phyloP scores from a whole-genome alignment of 2,113 vertebrate species.

The human (Homo sapiens) region GRCh38 chr1:213451501-213452000 shows the following conservation, averaged over 20 bases:
- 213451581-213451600: background rate
- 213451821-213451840: background rate
- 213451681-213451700: background rate
- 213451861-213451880: background rate
- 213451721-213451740: background rate
- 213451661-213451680: background rate
- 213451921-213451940: conserved; percentile 65
- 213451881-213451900: background rate
- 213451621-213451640: rapidly evolving
- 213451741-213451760: background rate
- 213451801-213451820: background rate
- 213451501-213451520: rapidly evolving
- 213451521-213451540: background rate
- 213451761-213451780: background rate
- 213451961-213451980: conserved; percentile 76
- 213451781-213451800: background rate
- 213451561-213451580: background rate
- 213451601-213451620: background rate
- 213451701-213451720: background rate
- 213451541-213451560: no score
- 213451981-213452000: conserved; percentile 73
- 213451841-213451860: background rate
- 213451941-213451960: conserved; percentile 77
- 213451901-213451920: background rate
- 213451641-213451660: background rate